Conservation (phyloP, 2,113 vertebrate genomes). For the Carlito syrichta region DNA sequence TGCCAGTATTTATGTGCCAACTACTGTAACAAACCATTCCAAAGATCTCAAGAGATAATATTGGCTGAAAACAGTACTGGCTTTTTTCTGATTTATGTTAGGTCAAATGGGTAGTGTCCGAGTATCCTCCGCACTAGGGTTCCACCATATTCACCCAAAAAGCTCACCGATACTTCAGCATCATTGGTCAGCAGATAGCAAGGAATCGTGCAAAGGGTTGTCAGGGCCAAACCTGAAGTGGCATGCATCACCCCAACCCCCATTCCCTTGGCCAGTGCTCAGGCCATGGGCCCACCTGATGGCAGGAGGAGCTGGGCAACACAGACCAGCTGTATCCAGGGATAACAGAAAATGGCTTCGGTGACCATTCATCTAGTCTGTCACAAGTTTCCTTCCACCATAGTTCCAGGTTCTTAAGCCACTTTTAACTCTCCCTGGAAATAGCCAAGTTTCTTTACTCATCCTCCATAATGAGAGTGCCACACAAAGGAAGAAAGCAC, state of each 20-base stretch:
- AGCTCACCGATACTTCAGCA: neutral
- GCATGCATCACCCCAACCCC: neutral
- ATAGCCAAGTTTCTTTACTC: neutral
- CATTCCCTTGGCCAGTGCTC: neutral
- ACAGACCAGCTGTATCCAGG: no score
- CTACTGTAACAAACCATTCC: neutral
- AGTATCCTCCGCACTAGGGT: accelerated
- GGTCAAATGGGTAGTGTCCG: no score
- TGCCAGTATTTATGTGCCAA: accelerated
- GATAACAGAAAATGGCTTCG: neutral
- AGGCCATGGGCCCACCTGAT: neutral
- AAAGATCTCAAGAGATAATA: neutral
- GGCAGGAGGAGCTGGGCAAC: neutral
- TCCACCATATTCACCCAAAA: neutral
- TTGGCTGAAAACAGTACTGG: neutral
- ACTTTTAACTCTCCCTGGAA: neutral
- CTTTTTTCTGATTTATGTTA: neutral
- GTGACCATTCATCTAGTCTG: neutral
- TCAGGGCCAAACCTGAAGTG: no score
- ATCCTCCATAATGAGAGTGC: accelerated
- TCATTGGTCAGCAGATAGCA: neutral
- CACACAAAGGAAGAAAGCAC: neutral
- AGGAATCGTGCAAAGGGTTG: neutral
- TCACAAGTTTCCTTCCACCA: neutral
- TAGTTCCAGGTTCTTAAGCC: neutral